Conservation (phyloP, 2,113 vertebrate genomes). For the Mastomys coucha region DNA sequence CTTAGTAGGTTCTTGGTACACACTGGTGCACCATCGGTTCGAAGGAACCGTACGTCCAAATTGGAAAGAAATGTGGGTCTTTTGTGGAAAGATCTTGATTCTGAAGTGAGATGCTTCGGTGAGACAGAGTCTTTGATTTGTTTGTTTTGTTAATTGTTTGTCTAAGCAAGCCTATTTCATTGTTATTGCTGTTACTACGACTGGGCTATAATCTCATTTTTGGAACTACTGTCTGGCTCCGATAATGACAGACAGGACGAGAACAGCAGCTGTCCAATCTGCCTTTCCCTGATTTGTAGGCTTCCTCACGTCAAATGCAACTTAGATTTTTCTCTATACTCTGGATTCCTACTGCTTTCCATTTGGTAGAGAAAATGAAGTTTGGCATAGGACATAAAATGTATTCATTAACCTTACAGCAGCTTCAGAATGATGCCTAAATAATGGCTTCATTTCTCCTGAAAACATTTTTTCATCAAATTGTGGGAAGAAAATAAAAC, state of each 20-base stretch:
- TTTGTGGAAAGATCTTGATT: constrained; percentile 24
- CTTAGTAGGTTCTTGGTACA: background rate
- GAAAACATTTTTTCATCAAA: constrained; percentile 12
- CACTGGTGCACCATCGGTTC: background rate
- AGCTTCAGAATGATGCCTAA: constrained; percentile 63
- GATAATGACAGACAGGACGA: background rate
- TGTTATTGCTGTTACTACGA: background rate
- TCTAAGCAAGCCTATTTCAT: constrained; percentile 24
- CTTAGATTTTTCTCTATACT: constrained; percentile 32
- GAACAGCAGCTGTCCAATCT: background rate
- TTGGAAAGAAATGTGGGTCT: background rate
- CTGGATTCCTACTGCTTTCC: constrained; percentile 59
- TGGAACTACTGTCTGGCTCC: constrained; percentile 35
- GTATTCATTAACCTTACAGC: constrained; percentile 63
- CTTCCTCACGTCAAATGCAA: constrained; percentile 27
- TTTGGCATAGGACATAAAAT: constrained; percentile 63
- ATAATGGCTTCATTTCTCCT: constrained; percentile 54
- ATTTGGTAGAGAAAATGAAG: constrained; percentile 73
- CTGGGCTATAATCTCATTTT: constrained; percentile 12
- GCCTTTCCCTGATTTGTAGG: background rate
- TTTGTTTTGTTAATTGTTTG: background rate
- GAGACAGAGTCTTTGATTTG: background rate
- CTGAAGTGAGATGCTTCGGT: background rate
- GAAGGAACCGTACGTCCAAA: background rate
- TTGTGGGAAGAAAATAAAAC: constrained; percentile 61